These are phyloP conservation scores for Eulimnadia texana DNA, from an alignment of 1,140 invertebrate species.

Conservation along the genomic window DNA sequence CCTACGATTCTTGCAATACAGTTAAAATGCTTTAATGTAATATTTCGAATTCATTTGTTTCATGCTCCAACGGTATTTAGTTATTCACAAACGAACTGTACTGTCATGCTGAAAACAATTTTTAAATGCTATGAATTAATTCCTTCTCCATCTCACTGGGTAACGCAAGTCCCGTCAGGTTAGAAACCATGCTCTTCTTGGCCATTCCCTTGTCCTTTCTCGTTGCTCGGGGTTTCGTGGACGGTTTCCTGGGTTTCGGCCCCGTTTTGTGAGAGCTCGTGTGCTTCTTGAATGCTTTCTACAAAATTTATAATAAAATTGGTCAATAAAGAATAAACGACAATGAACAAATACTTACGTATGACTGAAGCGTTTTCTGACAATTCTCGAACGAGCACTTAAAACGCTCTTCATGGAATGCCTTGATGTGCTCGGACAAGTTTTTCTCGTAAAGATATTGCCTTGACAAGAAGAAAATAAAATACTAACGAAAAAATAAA, in stretches of 20 bases:
- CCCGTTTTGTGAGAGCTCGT: neutral
- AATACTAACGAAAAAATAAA: neutral
- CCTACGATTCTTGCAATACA: too few species aligned
- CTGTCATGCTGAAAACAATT: too few species aligned
- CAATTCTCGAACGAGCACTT: constrained; percentile 7
- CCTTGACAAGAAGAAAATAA: constrained; percentile 1
- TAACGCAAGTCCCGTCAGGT: neutral
- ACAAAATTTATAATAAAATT: neutral
- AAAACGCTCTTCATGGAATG: neutral
- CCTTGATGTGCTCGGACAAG: constrained; percentile 2
- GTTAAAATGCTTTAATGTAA: too few species aligned
- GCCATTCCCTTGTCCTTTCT: neutral
- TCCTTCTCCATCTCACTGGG: neutral
- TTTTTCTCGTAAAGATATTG: constrained; percentile 2
- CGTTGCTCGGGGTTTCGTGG: neutral
- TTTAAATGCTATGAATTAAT: neutral
- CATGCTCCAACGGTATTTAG: too few species aligned
- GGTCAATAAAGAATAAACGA: neutral
- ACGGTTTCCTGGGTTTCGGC: neutral
- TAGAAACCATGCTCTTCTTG: constrained; percentile 5
- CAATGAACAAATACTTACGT: neutral
- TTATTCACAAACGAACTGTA: too few species aligned
- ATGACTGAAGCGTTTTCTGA: constrained; percentile 4
- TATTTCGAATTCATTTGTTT: too few species aligned
- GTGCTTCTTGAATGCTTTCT: neutral